phyloP scores from a whole-genome alignment of 1,140 invertebrate genomes.

The Lepidostoma basale region DNA sequence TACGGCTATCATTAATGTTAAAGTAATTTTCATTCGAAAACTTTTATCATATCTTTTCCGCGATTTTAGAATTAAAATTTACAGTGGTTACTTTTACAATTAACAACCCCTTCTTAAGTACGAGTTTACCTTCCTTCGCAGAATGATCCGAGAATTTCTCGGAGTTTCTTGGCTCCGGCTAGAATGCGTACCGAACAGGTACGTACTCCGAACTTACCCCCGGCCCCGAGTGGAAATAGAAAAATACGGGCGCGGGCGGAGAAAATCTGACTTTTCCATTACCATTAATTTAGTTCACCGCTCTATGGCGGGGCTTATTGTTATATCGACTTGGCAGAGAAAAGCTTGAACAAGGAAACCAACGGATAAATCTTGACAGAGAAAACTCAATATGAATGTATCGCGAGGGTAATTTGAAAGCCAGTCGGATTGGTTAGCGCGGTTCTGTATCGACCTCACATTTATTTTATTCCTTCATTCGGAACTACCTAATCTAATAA shows the following conservation, averaged over 20 bases:
- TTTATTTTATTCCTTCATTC: too few species aligned
- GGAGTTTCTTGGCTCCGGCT: too few species aligned
- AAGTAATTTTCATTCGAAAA: too few species aligned
- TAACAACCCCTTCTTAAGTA: too few species aligned
- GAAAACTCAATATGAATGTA: conserved; percentile 1
- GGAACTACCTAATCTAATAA: too few species aligned
- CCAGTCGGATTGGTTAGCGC: neutral
- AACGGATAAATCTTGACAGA: conserved; percentile 12
- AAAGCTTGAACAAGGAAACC: conserved; percentile 9
- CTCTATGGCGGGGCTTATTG: conserved; percentile 30
- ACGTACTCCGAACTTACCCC: neutral
- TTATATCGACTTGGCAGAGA: conserved; percentile 23
- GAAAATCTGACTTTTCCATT: conserved; percentile 46
- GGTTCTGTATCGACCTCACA: neutral
- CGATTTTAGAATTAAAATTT: too few species aligned
- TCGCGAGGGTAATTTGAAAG: neutral
- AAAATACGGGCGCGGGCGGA: conserved; percentile 37
- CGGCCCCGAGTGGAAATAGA: conserved; percentile 28
- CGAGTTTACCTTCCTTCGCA: too few species aligned
- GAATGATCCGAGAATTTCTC: too few species aligned
- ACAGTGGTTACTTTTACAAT: too few species aligned
- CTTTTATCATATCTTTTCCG: too few species aligned
- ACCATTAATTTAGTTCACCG: conserved; percentile 43
- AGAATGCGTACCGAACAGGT: neutral
- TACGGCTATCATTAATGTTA: too few species aligned